These are phyloP conservation scores for Forbesichthys agassizii DNA, from an alignment of 2,113 vertebrate genomes.

Conservation along the genomic window DNA sequence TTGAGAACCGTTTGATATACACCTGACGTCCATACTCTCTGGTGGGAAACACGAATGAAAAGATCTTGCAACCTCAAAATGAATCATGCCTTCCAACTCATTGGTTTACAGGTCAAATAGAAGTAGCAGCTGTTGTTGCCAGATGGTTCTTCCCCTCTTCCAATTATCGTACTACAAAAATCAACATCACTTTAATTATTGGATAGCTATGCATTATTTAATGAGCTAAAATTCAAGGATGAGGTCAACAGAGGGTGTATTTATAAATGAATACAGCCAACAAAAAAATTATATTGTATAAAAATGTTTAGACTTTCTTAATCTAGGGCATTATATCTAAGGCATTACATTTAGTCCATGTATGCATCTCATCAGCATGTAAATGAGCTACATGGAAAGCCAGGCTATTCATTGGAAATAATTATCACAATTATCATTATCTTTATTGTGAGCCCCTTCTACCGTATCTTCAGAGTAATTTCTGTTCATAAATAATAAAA, in stretches of 20 bases:
- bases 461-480: neutral
- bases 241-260: too few species aligned
- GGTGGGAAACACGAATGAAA: neutral
- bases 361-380: too few species aligned
- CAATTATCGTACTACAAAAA: neutral
- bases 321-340: too few species aligned
- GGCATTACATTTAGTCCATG: too few species aligned
- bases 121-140: neutral
- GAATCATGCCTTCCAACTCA: neutral
- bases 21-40: neutral
- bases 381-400: too few species aligned
- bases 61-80: neutral
- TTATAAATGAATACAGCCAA: too few species aligned
- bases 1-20: slow-evolving; percentile 3
- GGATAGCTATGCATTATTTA: too few species aligned
- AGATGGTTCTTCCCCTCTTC: neutral
- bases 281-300: neutral
- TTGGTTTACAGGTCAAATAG: neutral
- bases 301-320: neutral
- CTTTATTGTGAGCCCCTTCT: neutral
- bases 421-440: too few species aligned
- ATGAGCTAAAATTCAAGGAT: too few species aligned
- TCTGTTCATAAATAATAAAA: neutral
- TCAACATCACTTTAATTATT: neutral
- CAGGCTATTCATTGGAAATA: too few species aligned